phyloP scores from a whole-genome alignment of 2,797 vertebrate species.

The Acanthis flammea region DNA sequence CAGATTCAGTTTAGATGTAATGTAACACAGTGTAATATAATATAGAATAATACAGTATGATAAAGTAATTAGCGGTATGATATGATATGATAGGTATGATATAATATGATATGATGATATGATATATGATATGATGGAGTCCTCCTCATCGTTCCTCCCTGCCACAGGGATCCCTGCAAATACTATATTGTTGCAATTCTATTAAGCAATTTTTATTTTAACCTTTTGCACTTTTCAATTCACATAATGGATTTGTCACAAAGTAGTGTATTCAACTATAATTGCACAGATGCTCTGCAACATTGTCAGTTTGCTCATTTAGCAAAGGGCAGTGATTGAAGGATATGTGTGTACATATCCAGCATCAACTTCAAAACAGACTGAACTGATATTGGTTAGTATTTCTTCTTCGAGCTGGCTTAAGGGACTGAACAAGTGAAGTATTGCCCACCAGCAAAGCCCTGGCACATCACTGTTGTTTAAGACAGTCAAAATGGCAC shows the following conservation, averaged over 20 bases:
- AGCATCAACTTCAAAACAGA: background rate
- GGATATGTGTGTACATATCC: background rate
- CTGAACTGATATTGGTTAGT: background rate
- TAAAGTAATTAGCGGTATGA: too few relatives aligned
- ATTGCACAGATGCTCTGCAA: background rate
- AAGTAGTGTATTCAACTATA: background rate
- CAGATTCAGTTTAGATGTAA: background rate
- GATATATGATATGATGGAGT: background rate
- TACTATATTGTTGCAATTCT: background rate
- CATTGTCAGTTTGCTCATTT: background rate
- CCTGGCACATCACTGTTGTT: background rate
- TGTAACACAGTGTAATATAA: background rate
- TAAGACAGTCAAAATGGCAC: background rate
- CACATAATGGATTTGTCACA: background rate
- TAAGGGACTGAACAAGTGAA: background rate
- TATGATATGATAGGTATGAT: too few relatives aligned
- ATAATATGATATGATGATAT: too few relatives aligned
- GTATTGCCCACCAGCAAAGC: background rate
- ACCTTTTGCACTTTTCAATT: background rate
- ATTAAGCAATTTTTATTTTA: conserved; percentile 1
- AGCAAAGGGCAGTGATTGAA: background rate
- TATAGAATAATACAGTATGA: background rate
- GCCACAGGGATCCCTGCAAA: background rate
- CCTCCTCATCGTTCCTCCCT: too few relatives aligned
- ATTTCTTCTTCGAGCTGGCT: background rate